Evolutionary conservation across 2,113 vertebrate species (phyloP).

Genomic region (Oreochromis niloticus): DNA sequence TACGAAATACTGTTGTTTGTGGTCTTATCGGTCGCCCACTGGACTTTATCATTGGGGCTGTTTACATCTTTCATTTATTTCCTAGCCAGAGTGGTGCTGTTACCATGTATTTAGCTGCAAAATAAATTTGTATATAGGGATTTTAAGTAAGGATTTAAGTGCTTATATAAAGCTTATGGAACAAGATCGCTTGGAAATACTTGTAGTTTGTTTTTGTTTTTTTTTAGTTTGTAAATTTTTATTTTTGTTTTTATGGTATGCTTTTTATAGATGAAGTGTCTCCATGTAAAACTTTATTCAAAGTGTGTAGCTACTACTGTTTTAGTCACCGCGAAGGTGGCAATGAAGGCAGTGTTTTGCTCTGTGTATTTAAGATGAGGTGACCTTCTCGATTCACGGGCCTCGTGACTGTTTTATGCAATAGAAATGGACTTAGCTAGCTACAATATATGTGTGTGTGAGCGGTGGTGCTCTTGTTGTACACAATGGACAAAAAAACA

Average conservation of each 20-base stretch:
- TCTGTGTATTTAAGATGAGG: conserved; percentile 66
- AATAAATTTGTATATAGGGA: conserved; percentile 74
- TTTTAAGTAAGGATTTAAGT: conserved; percentile 67
- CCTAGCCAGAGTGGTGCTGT: conserved; percentile 72
- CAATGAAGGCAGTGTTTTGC: conserved; percentile 62
- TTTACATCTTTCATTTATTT: conserved; percentile 72
- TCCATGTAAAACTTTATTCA: conserved; percentile 64
- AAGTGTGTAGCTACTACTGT: conserved; percentile 68
- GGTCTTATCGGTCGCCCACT: conserved; percentile 70
- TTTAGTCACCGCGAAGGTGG: conserved; percentile 52
- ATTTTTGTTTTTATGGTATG: conserved; percentile 63
- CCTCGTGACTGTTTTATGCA: conserved; percentile 68
- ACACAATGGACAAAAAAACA: conserved; percentile 62
- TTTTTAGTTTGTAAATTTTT: conserved; percentile 64
- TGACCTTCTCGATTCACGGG: conserved; percentile 51
- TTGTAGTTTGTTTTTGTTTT: conserved; percentile 50
- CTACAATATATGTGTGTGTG: conserved; percentile 59
- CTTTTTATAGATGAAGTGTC: conserved; percentile 71
- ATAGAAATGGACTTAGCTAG: conserved; percentile 67
- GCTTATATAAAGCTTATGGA: conserved; percentile 71
- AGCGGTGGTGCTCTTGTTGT: conserved; percentile 64
- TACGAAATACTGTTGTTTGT: conserved; percentile 68
- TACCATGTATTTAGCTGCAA: conserved; percentile 72
- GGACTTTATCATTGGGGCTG: conserved; percentile 70
- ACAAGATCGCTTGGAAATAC: conserved; percentile 67